phyloP scores from a whole-genome alignment of 2,113 vertebrate species.

The Cavia porcellus region DNA sequence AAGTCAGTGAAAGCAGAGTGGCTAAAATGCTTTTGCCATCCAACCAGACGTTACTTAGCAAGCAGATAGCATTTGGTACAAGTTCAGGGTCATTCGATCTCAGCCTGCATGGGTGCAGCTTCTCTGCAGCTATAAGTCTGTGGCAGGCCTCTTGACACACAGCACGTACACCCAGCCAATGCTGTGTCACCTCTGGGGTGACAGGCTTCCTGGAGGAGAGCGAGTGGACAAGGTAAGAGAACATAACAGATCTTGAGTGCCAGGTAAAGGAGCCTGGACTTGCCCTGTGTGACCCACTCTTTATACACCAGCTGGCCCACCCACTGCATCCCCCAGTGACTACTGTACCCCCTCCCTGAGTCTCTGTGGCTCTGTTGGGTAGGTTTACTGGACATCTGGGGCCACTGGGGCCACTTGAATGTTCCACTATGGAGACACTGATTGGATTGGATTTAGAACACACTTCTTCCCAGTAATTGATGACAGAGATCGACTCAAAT shows the following conservation, averaged over 20 bases:
- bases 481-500: background rate
- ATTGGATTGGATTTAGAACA: background rate
- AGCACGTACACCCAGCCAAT: too few relatives aligned
- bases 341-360: background rate
- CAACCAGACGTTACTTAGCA: background rate
- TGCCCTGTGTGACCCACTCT: background rate
- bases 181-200: background rate
- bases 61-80: background rate
- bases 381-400: background rate
- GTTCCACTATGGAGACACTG: background rate
- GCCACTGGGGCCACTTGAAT: background rate
- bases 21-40: background rate
- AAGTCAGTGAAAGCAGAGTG: background rate
- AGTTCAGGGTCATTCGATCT: background rate
- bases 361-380: background rate
- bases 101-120: background rate
- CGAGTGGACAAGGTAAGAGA: background rate
- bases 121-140: background rate
- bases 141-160: too few relatives aligned
- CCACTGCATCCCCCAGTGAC: background rate
- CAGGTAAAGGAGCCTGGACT: background rate
- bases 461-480: background rate
- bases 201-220: background rate
- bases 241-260: too few relatives aligned
- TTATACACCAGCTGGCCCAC: background rate